Evolutionary conservation across 2,113 vertebrate genomes (phyloP), one percentile per base, ranked within the genome.

Genomic region (Salvelinus sp.): DNA sequence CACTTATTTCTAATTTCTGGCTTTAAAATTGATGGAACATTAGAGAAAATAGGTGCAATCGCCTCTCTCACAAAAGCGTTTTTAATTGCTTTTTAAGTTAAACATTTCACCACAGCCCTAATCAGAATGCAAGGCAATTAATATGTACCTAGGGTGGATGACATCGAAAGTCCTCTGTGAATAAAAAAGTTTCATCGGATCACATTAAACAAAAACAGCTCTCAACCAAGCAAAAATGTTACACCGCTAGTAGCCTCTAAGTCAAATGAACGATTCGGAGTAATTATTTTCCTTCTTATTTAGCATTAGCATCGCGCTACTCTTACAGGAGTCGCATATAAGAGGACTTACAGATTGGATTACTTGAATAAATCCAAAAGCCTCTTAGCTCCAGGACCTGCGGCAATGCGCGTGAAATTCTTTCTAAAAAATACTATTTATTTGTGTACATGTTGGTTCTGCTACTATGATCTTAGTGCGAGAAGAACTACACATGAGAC

Each of bases 361-460:
- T 86, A 91, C 82, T 77, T 81, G 84, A 86, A 83, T 85, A 88
- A 86, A 90, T 86, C 88, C 81, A 77, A 89, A 88, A 88, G 87
- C 88, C 82, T 85, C 88, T 90, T 88, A 89, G 82, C 84, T 80
- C 63, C 87, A 80, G 78, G 82, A 83, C 82, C 83, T 82, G 73
- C n/a, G 63, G 82, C 79, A 83, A 72, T 18, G 44, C 74, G 75
- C 4, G 72, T 75, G 62, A 44, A 44, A 44, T 44, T 44, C 68
- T 62, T 27, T 20, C 4, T 20, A 70, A 62, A 62, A 62, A 62
- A 62, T 10, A 62, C 6, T 4, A n/a, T 62, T 23, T n/a, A 62
- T 62, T 62, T 62, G n/a, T 22, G 3, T 9, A 62, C 18, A 22
- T 10, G n/a, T 62, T 62, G n/a, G 16, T 62, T n/a, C 18, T 68